Percentiles rank a stretch among this genome's conserved stretches.
phyloP scores from a whole-genome alignment of 2,888 invertebrate species.

The Drosophila yooni region DNA sequence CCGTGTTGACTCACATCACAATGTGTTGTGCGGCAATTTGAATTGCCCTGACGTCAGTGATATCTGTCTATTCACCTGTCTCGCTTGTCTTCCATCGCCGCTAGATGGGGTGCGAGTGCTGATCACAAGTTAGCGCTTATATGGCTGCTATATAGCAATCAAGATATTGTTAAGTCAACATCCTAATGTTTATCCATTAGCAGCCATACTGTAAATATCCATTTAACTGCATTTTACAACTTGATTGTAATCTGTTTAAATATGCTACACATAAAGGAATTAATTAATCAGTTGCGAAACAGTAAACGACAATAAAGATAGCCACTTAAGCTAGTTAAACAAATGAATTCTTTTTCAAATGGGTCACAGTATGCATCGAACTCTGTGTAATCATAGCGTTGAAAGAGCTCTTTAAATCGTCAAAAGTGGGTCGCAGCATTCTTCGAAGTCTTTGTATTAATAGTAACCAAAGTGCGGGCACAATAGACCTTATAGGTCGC shows the following conservation, averaged over 20 bases:
- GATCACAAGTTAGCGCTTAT: conserved; percentile 19
- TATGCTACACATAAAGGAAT: conserved; percentile 5
- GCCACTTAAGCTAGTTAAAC: background rate
- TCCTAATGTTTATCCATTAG: conserved; percentile 33
- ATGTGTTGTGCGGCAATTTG: conserved; percentile 2
- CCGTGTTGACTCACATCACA: conserved; percentile 23
- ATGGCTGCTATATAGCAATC: conserved; percentile 26
- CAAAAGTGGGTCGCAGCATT: background rate
- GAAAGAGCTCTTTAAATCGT: background rate
- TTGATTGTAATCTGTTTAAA: conserved; percentile 26
- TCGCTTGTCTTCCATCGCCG: background rate
- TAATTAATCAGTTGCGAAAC: conserved; percentile 16
- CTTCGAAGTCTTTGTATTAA: background rate
- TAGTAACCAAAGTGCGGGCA: background rate
- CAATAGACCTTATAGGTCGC: no score
- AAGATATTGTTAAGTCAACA: conserved; percentile 35
- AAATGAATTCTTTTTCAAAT: background rate
- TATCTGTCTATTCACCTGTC: conserved; percentile 1
- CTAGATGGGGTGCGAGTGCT: conserved; percentile 30
- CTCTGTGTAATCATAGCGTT: background rate
- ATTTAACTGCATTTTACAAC: conserved; percentile 25
- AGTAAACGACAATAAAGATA: conserved; percentile 14
- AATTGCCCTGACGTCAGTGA: conserved; percentile 26
- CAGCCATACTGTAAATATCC: conserved; percentile 25
- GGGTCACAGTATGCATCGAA: background rate